Conservation (phyloP, 2,888 invertebrate genomes). For the Microdon myrmicae region DNA sequence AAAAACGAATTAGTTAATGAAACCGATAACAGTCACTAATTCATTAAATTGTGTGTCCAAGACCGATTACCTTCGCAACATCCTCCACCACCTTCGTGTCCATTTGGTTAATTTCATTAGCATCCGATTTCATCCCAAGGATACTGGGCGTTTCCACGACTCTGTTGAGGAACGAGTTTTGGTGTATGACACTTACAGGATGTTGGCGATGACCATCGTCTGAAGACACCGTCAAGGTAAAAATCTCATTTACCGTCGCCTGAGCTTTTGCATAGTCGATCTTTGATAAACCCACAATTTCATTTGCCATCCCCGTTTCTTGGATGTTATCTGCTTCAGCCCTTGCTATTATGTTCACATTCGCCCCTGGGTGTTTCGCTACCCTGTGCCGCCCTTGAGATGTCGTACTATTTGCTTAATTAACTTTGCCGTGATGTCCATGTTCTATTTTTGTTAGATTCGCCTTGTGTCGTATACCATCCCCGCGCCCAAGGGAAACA, state of each 20-base stretch:
- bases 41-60: constrained; percentile 54
- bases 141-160: constrained; percentile 14
- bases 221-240: no score
- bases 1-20: constrained; percentile 55
- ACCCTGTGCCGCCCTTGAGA: constrained; percentile 30
- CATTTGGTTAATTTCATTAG: constrained; percentile 51
- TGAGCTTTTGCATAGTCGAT: constrained; percentile 34
- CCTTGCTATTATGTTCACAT: background rate
- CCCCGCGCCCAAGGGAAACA: constrained; percentile 23
- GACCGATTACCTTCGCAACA: constrained; percentile 7
- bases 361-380: constrained; percentile 1
- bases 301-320: constrained; percentile 21
- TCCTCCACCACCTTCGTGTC: constrained; percentile 34
- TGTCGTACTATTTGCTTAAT: constrained; percentile 54
- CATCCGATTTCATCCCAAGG: constrained; percentile 36
- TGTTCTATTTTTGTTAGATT: constrained; percentile 54
- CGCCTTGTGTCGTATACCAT: constrained; percentile 12
- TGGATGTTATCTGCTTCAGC: background rate
- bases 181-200: background rate
- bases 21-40: constrained; percentile 54
- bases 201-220: no score
- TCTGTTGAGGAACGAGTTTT: background rate
- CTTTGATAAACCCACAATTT: constrained; percentile 51
- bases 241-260: constrained; percentile 6
- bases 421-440: constrained; percentile 53